A percentile compares a stretch with the other conserved stretches of the same genome.
phyloP scores from a whole-genome alignment of 2,113 vertebrate species.

The Pitta sordida region DNA sequence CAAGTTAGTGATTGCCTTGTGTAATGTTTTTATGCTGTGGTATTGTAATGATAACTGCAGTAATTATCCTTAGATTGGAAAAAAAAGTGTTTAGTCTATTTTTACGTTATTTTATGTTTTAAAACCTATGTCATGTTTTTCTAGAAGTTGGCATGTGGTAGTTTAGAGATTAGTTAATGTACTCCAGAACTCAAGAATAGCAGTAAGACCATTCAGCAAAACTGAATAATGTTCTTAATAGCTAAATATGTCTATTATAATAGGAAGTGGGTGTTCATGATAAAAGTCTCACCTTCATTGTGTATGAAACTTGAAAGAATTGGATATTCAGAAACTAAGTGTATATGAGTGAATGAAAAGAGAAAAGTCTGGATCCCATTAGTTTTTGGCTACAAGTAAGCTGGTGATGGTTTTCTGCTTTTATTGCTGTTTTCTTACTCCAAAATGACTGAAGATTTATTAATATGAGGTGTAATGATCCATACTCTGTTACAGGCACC shows the following conservation, averaged over 20 bases:
- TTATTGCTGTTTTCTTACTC: neutral
- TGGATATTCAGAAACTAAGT: neutral
- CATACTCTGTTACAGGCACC: neutral
- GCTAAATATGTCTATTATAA: neutral
- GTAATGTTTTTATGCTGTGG: neutral
- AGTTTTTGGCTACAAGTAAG: neutral
- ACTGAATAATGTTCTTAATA: neutral
- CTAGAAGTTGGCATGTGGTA: neutral
- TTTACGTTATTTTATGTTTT: neutral
- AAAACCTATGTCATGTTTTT: neutral
- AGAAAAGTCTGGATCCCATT: neutral
- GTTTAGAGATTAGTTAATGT: neutral
- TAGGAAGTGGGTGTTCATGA: neutral
- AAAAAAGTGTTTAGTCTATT: neutral
- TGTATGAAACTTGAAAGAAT: neutral
- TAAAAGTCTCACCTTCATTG: neutral
- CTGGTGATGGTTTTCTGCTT: neutral
- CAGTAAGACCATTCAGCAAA: neutral
- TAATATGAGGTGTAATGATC: neutral
- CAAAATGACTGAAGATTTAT: neutral
- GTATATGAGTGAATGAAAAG: neutral
- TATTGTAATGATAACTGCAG: neutral
- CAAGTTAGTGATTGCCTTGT: neutral
- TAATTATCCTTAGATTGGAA: neutral
- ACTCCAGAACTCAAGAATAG: neutral